Conservation (phyloP, 2,113 vertebrate genomes). For the Phycodurus eques region DNA sequence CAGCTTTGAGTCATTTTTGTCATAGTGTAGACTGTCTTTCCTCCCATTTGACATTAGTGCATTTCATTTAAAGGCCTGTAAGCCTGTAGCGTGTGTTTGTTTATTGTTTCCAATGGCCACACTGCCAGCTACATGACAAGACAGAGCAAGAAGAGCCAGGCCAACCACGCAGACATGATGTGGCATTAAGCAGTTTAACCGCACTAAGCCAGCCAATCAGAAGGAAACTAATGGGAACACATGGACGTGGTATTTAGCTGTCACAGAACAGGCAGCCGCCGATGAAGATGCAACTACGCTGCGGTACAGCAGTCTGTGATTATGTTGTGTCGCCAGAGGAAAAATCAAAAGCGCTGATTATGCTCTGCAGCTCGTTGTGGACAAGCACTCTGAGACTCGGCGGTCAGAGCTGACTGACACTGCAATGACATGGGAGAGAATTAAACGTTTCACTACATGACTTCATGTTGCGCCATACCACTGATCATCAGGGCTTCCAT, state of each 20-base stretch:
- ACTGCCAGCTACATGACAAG: constrained; percentile 44
- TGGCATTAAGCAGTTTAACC: constrained; percentile 60
- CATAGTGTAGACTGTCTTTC: neutral
- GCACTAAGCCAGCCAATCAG: constrained; percentile 60
- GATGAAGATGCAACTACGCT: constrained; percentile 51
- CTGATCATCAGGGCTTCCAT: constrained; percentile 38
- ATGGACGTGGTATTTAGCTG: constrained; percentile 62
- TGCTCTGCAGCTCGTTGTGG: constrained; percentile 41
- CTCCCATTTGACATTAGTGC: constrained; percentile 16
- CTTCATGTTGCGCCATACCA: constrained; percentile 20
- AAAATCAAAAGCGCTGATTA: constrained; percentile 69
- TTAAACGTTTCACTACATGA: constrained; percentile 25
- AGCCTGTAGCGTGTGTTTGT: constrained; percentile 51
- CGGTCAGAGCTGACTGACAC: constrained; percentile 59
- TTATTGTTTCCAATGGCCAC: constrained; percentile 55
- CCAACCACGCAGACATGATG: constrained; percentile 54
- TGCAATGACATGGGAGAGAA: constrained; percentile 41
- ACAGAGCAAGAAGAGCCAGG: constrained; percentile 28
- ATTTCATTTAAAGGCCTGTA: constrained; percentile 18
- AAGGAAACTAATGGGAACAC: constrained; percentile 48
- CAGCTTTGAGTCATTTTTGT: neutral
- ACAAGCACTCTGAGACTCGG: constrained; percentile 39
- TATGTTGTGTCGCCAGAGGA: constrained; percentile 44
- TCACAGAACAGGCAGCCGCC: constrained; percentile 51
- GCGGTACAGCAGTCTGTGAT: constrained; percentile 56